phyloP scores from a whole-genome alignment of 2,888 invertebrate species.

The Rutpela maculata region DNA sequence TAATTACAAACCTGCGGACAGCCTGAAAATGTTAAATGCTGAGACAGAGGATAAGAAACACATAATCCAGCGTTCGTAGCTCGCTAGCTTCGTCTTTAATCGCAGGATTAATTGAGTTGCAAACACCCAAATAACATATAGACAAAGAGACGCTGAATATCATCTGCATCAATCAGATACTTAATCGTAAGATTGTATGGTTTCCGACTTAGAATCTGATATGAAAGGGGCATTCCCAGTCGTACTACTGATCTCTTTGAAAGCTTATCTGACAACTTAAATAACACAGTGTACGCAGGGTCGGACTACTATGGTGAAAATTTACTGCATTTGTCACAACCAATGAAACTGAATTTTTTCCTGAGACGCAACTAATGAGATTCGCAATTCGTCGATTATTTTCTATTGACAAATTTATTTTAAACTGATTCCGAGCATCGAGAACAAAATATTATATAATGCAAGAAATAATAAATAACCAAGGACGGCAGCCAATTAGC shows the following conservation, averaged over 20 bases:
- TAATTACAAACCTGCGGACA: not conserved
- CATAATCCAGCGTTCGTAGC: not conserved
- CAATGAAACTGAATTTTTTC: too few species aligned
- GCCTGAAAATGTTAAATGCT: not conserved
- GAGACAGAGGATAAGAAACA: not conserved
- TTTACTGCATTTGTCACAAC: too few species aligned
- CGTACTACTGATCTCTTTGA: not conserved
- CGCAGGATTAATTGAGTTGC: not conserved
- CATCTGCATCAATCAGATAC: not conserved
- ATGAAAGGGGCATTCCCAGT: not conserved
- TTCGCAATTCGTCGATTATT: too few species aligned
- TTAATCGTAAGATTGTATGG: not conserved
- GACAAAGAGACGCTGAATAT: not conserved
- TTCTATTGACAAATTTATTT: too few species aligned
- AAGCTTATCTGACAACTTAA: not conserved
- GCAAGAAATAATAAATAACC: too few species aligned
- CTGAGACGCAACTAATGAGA: too few species aligned
- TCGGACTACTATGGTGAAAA: not conserved
- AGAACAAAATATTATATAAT: too few species aligned
- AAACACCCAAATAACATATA: not conserved
- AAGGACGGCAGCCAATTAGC: too few species aligned
- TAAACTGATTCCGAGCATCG: too few species aligned
- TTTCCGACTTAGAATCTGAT: not conserved
- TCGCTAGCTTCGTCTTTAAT: not conserved
- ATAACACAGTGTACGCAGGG: not conserved